Percentiles rank a stretch among this genome's conserved stretches.
Evolutionary conservation across 2,797 vertebrate genomes (phyloP).

Genomic region (Pangasius krempfi): DNA sequence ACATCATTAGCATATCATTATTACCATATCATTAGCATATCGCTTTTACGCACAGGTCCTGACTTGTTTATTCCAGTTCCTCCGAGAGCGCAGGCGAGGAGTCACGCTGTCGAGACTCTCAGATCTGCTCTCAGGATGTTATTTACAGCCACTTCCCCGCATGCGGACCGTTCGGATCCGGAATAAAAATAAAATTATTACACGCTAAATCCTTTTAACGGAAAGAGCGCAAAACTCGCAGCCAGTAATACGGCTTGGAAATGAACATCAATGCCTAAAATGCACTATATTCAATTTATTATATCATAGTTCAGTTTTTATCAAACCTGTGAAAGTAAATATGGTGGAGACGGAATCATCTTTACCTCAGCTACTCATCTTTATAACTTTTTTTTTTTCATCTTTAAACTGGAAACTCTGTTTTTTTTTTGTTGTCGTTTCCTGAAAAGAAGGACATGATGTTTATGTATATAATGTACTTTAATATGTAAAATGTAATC

Average conservation of each 20-base stretch:
- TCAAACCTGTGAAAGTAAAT: background rate
- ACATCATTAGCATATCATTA: conserved; percentile 45
- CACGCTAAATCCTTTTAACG: background rate
- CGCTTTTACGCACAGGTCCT: conserved; percentile 30
- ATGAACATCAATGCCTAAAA: background rate
- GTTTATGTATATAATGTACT: too few relatives aligned
- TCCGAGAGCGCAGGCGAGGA: conserved; percentile 3
- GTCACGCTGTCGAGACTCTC: background rate
- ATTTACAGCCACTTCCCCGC: background rate
- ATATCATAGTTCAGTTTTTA: background rate
- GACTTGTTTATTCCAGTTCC: conserved; percentile 41
- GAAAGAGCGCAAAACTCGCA: too few relatives aligned
- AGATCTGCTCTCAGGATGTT: background rate
- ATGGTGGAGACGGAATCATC: background rate
- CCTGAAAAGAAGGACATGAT: background rate
- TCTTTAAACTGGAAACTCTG: too few relatives aligned
- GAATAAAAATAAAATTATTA: background rate
- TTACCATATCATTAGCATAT: conserved; percentile 51
- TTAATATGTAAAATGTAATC: too few relatives aligned
- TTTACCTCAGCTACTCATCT: too few relatives aligned
- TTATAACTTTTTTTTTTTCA: background rate
- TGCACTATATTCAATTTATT: background rate
- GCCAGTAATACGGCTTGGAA: background rate
- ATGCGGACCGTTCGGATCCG: too few relatives aligned
- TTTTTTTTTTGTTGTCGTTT: background rate